Conservation (phyloP, 2,888 invertebrate species). For the Cheilosia soror region DNA sequence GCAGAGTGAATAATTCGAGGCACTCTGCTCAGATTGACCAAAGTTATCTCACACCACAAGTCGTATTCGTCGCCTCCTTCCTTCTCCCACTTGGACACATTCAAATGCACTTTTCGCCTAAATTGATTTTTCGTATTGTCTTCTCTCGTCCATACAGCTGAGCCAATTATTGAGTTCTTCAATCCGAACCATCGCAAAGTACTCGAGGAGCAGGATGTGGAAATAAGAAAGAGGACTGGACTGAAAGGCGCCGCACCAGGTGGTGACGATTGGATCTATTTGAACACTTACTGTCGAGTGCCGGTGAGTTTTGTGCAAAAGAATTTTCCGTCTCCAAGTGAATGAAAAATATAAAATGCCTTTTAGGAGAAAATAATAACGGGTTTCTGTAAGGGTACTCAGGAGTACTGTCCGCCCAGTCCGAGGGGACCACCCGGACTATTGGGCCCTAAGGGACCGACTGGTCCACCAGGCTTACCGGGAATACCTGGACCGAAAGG, state of each 20-base stretch:
- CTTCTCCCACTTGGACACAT: not conserved
- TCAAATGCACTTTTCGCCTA: slow-evolving; percentile 67
- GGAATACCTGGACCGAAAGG: slow-evolving; percentile 90
- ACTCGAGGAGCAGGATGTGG: slow-evolving; percentile 87
- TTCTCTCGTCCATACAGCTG: slow-evolving; percentile 77
- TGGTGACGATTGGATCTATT: slow-evolving; percentile 93
- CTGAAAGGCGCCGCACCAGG: slow-evolving; percentile 88
- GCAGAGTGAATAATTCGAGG: slow-evolving; percentile 17
- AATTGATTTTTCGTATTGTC: slow-evolving; percentile 45
- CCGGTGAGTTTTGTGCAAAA: slow-evolving; percentile 86
- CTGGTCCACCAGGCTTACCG: slow-evolving; percentile 82
- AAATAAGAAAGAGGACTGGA: slow-evolving; percentile 86
- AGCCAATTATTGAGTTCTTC: slow-evolving; percentile 90
- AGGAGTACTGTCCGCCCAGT: slow-evolving; percentile 91
- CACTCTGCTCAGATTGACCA: slow-evolving; percentile 50
- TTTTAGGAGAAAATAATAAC: slow-evolving; percentile 91
- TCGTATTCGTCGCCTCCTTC: not conserved
- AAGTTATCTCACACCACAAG: slow-evolving; percentile 15
- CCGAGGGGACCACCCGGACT: slow-evolving; percentile 87
- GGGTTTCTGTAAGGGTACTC: slow-evolving; percentile 92
- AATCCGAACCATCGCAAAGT: slow-evolving; percentile 88
- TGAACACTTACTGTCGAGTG: slow-evolving; percentile 93
- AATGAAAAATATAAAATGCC: slow-evolving; percentile 39
- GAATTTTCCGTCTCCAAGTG: not conserved
- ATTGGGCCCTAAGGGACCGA: slow-evolving; percentile 87